Evolutionary conservation across 64 coral and sea anemone genomes (phyloP).

Genomic region (Montipora efflorescens): DNA sequence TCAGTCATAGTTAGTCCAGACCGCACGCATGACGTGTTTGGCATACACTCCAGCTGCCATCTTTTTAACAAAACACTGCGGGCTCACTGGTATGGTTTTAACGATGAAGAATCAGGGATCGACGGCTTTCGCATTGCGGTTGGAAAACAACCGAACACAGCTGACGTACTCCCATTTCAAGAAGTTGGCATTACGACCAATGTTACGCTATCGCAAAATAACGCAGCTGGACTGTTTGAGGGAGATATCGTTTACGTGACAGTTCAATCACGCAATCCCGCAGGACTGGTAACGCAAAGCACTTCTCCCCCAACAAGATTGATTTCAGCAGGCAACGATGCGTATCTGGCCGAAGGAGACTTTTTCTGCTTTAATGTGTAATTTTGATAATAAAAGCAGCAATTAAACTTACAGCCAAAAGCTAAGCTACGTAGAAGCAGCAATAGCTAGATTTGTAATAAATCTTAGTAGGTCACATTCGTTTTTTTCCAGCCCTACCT

Average conservation of each 20-base stretch:
- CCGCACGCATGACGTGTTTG: conserved; percentile 86
- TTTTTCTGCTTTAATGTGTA: conserved; percentile 80
- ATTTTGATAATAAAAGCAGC: neutral
- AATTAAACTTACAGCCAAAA: too few relatives aligned
- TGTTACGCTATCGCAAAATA: conserved; percentile 49
- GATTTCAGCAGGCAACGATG: conserved; percentile 69
- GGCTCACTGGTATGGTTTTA: conserved; percentile 85
- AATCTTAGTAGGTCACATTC: too few relatives aligned
- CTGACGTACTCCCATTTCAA: conserved; percentile 66
- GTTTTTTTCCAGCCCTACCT: too few relatives aligned
- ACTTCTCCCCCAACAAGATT: conserved; percentile 85
- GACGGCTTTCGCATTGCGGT: conserved; percentile 74
- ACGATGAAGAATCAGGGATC: conserved; percentile 81
- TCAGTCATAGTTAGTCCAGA: conserved; percentile 90
- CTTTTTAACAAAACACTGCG: conserved; percentile 87
- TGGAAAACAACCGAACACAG: conserved; percentile 55
- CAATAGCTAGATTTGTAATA: too few relatives aligned
- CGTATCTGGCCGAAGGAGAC: conserved; percentile 78
- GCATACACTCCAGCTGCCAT: conserved; percentile 90
- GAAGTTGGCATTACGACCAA: conserved; percentile 68
- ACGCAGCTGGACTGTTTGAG: conserved; percentile 13
- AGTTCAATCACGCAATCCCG: conserved; percentile 76
- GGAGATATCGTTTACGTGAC: conserved; percentile 81
- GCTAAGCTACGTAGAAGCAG: too few relatives aligned
- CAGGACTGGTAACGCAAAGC: conserved; percentile 62